Base-by-base conservation (phyloP, 2,113 vertebrate species). In the Proteles cristata region DNA sequence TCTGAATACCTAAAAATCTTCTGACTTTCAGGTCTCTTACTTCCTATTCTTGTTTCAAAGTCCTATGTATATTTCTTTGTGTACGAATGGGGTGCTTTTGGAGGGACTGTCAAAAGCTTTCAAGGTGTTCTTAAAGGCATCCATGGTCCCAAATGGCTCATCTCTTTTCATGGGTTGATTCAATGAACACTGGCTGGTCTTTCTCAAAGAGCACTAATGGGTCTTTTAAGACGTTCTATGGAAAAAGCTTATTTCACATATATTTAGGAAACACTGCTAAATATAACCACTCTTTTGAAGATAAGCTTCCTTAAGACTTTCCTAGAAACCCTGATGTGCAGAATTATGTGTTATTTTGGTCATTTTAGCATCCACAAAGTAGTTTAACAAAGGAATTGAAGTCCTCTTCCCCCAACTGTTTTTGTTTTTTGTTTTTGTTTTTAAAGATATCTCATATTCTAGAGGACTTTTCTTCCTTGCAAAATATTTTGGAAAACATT, bases 311-410 rank as follows among this genome's bases (percentile, higher is more conserved):
- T 33, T 81, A 68, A 63, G 11, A 4, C 45, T 82, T 96, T 77
- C 73, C 31, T 33, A 74, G 39, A 45, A 65, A 73, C 19, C 28
- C 14, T 25, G 9, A 14, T 88, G 21, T 66, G 43, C 85, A 74
- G 58, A 81, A 35, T 88, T 16, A 48, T 69, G 10, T 77, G 17
- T 58, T 68, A 69, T 77, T 81, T 89, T 65, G 25, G 10, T 92
- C 76, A 84, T 71, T 3, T 90, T 65, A 77, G 31, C 11, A 61
- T 6, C 28, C 11, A 71, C 17, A 33, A 43, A 76, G 23, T 26
- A 71, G 28, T 69, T 95, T 92, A 35, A 48, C 68, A 79, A 92
- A 82, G 35, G 2, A 92, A 92, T 33, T 43, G 11, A 92, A 94
- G 45, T 85, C 16, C 39, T 12, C 9, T 35, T 83, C 19, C 25